Base-by-base conservation (phyloP, 2,113 vertebrate species). In the Silurus meridionalis region DNA sequence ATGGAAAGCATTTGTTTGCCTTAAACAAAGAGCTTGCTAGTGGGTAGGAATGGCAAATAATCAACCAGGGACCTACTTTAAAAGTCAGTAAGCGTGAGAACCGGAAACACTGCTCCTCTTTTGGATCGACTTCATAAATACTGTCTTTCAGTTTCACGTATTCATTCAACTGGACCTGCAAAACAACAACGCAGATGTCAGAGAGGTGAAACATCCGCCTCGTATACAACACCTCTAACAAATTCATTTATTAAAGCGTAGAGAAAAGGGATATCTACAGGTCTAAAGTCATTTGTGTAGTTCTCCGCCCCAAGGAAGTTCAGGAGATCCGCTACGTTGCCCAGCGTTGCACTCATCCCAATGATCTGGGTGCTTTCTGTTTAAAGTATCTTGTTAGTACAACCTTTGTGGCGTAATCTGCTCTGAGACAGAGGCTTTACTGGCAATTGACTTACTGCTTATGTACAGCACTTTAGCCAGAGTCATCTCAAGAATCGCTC, bases 261-360 rank as follows among this genome's bases (percentile, higher is more conserved):
- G 8, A 21, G 8, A 21, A 23, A 23, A 23, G 3, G 13, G 15
- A 60, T 69, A 85, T 15, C 19, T 89, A 99, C 98, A 85, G 98
- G 98, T 90, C 98, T 95, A 88, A 99, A 99, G 84, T 96, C 93
- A 81, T 91, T 96, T 0, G 92, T 94, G 85, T 97, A 99, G 90
- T 97, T 97, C 13, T 99, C 97, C 0, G 98, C 98, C 89, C 90
- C 95, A 80, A 99, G 90, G 89, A 99, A 99, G 61, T 86, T 92
- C 93, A 98, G 96, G n/a, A 99, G 93, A 87, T 99, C 98, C 87
- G 87, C 91, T 75, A 98, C 95, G 21, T 99, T 99, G 81, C 94
- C 97, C 90, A 99, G 90, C 0, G 98, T 99, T 85, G 98, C 98
- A 89, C 98, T 99, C 97, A 99, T 99, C 5, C 98, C 98, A 88